phyloP scores from a whole-genome alignment of 2,797 vertebrate genomes.

The Sebastes miniatus region DNA sequence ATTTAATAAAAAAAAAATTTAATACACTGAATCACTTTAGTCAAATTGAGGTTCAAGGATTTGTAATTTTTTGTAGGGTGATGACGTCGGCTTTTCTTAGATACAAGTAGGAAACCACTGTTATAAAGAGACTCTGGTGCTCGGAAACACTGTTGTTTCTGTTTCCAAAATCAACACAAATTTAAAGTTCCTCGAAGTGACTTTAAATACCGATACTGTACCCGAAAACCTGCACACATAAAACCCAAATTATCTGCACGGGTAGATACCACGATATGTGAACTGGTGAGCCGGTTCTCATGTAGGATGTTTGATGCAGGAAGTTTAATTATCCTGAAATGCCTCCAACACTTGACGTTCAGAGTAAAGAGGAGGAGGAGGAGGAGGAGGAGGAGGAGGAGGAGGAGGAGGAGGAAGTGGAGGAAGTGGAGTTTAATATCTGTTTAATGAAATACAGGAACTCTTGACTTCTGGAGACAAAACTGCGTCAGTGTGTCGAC shows the following conservation, averaged over 20 bases:
- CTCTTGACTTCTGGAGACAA: conserved; percentile 20
- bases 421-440: conserved; percentile 36
- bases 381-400: no score
- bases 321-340: conserved; percentile 22
- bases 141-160: rapidly evolving
- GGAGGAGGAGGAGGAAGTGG: not conserved
- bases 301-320: not conserved
- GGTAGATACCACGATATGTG: not conserved
- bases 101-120: no score
- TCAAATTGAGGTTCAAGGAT: no score
- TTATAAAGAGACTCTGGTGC: no score
- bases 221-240: not conserved
- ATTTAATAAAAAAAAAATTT: no score
- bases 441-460: conserved; percentile 45
- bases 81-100: no score
- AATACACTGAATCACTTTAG: no score
- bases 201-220: not conserved
- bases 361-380: not conserved
- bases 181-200: not conserved
- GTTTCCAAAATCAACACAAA: not conserved
- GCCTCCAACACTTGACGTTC: not conserved
- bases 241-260: not conserved
- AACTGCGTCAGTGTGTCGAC: conserved; percentile 10
- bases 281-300: not conserved
- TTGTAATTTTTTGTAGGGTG: rapidly evolving